Base-by-base conservation (phyloP, 2,113 vertebrate genomes). In the Poecilia latipinna region DNA sequence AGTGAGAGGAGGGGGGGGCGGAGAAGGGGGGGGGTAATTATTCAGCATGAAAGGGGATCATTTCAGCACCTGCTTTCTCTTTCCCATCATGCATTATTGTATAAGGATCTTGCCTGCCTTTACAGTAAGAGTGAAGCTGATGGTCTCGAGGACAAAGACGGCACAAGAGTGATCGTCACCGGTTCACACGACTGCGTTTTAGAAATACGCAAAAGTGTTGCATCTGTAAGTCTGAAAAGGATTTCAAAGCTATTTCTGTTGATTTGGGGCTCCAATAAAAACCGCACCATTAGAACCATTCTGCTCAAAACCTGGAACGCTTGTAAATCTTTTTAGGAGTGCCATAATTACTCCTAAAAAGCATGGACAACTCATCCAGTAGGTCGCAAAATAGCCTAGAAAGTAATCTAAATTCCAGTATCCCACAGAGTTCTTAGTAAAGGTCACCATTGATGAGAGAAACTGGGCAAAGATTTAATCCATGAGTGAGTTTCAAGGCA, bases 41-140 rank as follows among this genome's bases (percentile, higher is more conserved):
- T 98, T 96, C 96, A 96, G 95, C 94, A 94, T 95, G 95, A 97
- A 96, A 96, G 95, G 95, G 96, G 94, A 95, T 95, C 95, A 96
- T 96, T 96, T 94, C 93, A 93, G 80, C 95, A 97, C 96, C 96
- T 97, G 96, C 92, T 95, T 97, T 97, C 95, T 95, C 95, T 95
- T 96, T 96, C 94, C 95, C 95, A 95, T 95, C 95, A 91, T 95
- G 94, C 94, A 95, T 96, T 94, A 87, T 88, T 74, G 86, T 64
- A 74, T 85, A 68, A 75, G 75, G 70, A 82, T 87, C 83, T 76
- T 85, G 75, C 84, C 78, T 62, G 69, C 68, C 61, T 78, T 65
- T 63, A 35, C 69, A 28, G 63, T 79, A 80, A 87, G 81, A 82
- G 75, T 35, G 22, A n/a, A 26, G 75, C 48, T 81, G 74, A 86